Conservation (phyloP, 2,888 invertebrate species). For the Clitarchus hookeri region DNA sequence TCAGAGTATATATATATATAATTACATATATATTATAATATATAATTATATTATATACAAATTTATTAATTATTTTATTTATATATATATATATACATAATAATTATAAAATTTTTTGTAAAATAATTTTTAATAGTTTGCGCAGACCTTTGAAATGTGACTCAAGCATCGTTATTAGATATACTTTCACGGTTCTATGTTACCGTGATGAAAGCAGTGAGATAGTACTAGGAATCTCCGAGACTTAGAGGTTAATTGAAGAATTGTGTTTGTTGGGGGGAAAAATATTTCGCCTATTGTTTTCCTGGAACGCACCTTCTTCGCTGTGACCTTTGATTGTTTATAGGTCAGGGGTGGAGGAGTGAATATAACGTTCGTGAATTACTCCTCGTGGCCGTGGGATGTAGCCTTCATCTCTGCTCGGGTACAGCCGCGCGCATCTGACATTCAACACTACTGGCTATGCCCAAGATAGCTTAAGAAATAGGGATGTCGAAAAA, state of each 20-base stretch:
- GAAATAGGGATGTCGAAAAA: no score
- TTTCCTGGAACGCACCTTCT: conserved; percentile 31
- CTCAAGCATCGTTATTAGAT: no score
- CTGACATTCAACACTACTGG: no score
- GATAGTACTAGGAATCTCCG: neutral
- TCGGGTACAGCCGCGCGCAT: neutral
- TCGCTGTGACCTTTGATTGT: conserved; percentile 38
- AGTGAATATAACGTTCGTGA: conserved; percentile 15
- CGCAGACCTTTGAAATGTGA: no score
- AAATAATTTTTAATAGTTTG: no score
- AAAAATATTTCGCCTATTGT: conserved; percentile 37
- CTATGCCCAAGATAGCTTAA: no score
- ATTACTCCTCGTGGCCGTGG: conserved; percentile 1
- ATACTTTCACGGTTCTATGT: neutral
- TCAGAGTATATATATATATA: no score
- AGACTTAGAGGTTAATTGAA: conserved; percentile 24
- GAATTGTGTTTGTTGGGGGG: conserved; percentile 37
- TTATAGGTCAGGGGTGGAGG: conserved; percentile 37
- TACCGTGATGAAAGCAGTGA: neutral
- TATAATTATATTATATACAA: no score
- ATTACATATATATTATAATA: no score
- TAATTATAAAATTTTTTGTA: no score
- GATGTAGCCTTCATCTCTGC: neutral
- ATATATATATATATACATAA: no score
- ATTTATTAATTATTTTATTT: no score